Evolutionary conservation across 2,888 invertebrate species (phyloP).

Genomic region (Marronus borbonicus): DNA sequence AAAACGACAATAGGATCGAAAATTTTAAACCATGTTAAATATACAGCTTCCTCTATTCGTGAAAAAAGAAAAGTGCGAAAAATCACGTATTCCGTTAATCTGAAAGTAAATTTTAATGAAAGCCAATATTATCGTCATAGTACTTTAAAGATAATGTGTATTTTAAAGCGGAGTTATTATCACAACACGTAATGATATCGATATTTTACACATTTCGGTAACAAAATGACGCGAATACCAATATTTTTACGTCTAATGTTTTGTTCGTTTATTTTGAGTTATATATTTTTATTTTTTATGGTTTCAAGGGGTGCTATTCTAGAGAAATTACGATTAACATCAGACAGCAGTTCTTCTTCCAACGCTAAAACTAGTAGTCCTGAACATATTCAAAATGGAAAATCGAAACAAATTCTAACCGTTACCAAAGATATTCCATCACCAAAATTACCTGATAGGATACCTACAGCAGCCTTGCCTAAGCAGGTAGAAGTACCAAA

Average conservation of each 20-base stretch:
- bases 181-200: background rate
- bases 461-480: background rate
- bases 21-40: conserved; percentile 18
- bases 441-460: conserved; percentile 55
- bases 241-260: conserved; percentile 24
- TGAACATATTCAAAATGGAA: background rate
- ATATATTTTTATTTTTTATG: conserved; percentile 31
- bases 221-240: conserved; percentile 14
- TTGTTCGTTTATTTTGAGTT: conserved; percentile 21
- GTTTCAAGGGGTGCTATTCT: conserved; percentile 33
- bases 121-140: conserved; percentile 16
- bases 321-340: conserved; percentile 4
- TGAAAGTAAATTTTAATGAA: conserved; percentile 1
- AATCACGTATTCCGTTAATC: conserved; percentile 6
- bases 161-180: background rate
- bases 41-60: background rate
- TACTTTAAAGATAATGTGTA: background rate
- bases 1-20: conserved; percentile 1
- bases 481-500: conserved; percentile 13
- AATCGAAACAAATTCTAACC: conserved; percentile 51
- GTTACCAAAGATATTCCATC: conserved; percentile 61
- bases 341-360: background rate
- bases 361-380: background rate
- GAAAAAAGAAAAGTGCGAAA: background rate
- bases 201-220: conserved; percentile 7